phyloP scores from a whole-genome alignment of 2,797 vertebrate species.

The Oreonectes daqikongensis region DNA sequence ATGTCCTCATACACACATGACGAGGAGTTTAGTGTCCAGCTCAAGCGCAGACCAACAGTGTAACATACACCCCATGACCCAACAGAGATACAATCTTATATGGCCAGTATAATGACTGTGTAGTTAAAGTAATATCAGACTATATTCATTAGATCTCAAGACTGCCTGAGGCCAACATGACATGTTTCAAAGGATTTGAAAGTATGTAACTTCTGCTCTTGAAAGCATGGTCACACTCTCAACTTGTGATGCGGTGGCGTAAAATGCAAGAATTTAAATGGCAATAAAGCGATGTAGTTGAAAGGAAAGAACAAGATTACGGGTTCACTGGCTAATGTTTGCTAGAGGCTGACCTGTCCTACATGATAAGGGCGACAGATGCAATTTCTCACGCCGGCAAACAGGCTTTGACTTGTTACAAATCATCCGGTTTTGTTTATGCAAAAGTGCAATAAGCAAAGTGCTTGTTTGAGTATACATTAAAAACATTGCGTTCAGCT shows the following conservation, averaged over 20 bases:
- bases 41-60: not conserved
- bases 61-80: constrained; percentile 14
- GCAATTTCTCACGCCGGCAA: constrained; percentile 9
- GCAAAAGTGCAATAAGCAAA: not conserved
- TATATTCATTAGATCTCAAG: not conserved
- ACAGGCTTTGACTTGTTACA: not conserved
- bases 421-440: not conserved
- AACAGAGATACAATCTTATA: not conserved
- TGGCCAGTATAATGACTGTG: not conserved
- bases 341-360: not conserved
- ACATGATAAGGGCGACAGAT: constrained; percentile 10
- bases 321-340: constrained; percentile 15
- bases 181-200: not conserved
- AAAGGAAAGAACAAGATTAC: not conserved
- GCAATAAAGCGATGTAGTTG: not conserved
- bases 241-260: not conserved
- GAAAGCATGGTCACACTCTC: not conserved
- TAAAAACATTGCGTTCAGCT: not conserved
- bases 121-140: not conserved
- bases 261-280: not conserved
- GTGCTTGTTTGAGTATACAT: not conserved
- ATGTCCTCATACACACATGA: constrained; percentile 31
- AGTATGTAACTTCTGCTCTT: not conserved
- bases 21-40: not conserved
- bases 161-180: not conserved